Percentiles rank a stretch among this genome's conserved stretches.
phyloP scores from a whole-genome alignment of 2,888 invertebrate genomes.

The Nomada hirtipes region DNA sequence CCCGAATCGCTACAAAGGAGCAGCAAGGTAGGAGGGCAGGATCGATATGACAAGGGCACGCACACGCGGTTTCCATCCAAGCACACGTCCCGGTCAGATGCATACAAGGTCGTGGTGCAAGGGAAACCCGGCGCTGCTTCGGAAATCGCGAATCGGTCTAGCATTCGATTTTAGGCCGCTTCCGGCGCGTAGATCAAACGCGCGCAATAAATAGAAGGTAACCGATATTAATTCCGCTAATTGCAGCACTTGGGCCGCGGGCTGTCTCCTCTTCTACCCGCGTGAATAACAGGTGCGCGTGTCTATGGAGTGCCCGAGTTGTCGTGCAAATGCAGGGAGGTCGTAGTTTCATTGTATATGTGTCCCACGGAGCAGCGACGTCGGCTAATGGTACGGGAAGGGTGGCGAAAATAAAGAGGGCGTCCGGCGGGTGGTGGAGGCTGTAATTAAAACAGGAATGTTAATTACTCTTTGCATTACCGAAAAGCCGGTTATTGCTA shows the following conservation, averaged over 20 bases:
- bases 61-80: constrained; percentile 75
- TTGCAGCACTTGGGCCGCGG: constrained; percentile 64
- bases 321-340: constrained; percentile 21
- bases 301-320: constrained; percentile 52
- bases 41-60: constrained; percentile 77
- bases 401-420: constrained; percentile 78
- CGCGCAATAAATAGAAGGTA: constrained; percentile 74
- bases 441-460: constrained; percentile 84
- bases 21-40: constrained; percentile 48
- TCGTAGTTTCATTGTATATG: constrained; percentile 12
- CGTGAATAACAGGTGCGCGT: constrained; percentile 36
- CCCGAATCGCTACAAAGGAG: constrained; percentile 60
- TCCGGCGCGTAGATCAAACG: constrained; percentile 68
- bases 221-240: constrained; percentile 80
- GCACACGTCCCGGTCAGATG: constrained; percentile 76
- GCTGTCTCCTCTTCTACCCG: constrained; percentile 35
- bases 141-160: constrained; percentile 81
- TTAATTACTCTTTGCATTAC: constrained; percentile 84
- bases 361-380: constrained; percentile 48
- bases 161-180: constrained; percentile 43
- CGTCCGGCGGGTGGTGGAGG: constrained; percentile 67
- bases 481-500: constrained; percentile 80
- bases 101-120: constrained; percentile 80
- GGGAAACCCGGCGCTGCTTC: constrained; percentile 80
- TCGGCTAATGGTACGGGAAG: constrained; percentile 76